These are phyloP conservation scores for Columba livia DNA, from an alignment of 2,113 vertebrate genomes.

Conservation along the genomic window DNA sequence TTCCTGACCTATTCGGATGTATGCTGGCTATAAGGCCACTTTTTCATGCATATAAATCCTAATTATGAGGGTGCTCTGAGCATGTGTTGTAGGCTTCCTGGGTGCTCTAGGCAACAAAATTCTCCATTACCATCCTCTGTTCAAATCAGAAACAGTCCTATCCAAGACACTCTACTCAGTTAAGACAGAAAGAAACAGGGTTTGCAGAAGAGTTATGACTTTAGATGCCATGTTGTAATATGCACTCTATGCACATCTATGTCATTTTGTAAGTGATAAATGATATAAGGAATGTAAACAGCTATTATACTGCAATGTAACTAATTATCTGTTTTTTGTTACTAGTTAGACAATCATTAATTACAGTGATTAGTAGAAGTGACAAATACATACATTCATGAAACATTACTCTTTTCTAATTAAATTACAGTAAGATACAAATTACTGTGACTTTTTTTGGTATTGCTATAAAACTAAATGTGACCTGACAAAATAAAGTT, in stretches of 20 bases:
- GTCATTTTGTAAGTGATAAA: neutral
- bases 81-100: neutral
- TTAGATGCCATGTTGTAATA: neutral
- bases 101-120: neutral
- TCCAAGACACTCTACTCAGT: neutral
- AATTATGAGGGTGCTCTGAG: neutral
- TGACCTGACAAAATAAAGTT: neutral
- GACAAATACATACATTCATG: neutral
- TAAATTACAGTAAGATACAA: neutral
- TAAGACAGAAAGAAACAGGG: neutral
- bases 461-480: neutral
- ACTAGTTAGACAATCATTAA: neutral
- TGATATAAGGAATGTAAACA: neutral
- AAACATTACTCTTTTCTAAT: neutral
- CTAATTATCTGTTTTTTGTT: neutral
- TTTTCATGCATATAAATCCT: neutral
- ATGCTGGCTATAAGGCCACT: fast-evolving
- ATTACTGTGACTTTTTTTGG: neutral
- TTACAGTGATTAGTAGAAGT: neutral
- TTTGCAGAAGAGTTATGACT: neutral
- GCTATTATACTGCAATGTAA: neutral
- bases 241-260: neutral
- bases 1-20: neutral
- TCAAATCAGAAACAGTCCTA: neutral
- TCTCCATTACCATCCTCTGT: neutral